Evolutionary conservation across 2,113 vertebrate genomes (phyloP).

Genomic region (Pithys albifrons): DNA sequence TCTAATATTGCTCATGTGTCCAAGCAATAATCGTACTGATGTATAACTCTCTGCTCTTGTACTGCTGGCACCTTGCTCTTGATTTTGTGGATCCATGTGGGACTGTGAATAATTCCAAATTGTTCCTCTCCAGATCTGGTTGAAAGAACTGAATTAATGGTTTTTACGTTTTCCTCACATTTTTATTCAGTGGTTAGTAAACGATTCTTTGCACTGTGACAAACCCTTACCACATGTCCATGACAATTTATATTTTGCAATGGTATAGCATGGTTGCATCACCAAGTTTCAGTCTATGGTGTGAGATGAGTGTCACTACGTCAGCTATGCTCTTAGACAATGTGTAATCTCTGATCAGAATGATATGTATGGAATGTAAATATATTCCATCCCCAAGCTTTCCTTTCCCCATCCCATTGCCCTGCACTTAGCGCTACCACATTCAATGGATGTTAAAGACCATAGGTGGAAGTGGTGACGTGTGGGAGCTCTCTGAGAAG

Average conservation of each 20-base stretch:
- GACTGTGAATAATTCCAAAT: rapidly evolving
- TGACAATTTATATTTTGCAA: neutral
- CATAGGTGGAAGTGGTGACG: neutral
- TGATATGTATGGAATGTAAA: neutral
- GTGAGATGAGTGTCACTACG: neutral
- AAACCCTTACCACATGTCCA: neutral
- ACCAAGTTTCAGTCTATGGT: neutral
- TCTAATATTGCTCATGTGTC: neutral
- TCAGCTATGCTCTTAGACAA: neutral
- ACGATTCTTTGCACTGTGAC: neutral
- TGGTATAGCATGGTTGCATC: neutral
- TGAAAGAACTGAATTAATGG: neutral
- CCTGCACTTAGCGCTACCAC: neutral
- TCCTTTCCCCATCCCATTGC: neutral
- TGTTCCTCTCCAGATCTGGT: neutral
- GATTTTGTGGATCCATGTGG: neutral
- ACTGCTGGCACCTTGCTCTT: neutral
- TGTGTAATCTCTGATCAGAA: neutral
- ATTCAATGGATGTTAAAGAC: rapidly evolving
- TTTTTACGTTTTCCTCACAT: neutral
- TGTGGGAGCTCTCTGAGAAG: neutral
- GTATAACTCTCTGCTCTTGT: neutral
- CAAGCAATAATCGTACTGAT: neutral
- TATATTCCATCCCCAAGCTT: neutral
- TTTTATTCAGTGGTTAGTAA: neutral